These are phyloP conservation scores for Myotis daubentonii DNA, from an alignment of 2,797 vertebrate genomes.

Conservation along the genomic window DNA sequence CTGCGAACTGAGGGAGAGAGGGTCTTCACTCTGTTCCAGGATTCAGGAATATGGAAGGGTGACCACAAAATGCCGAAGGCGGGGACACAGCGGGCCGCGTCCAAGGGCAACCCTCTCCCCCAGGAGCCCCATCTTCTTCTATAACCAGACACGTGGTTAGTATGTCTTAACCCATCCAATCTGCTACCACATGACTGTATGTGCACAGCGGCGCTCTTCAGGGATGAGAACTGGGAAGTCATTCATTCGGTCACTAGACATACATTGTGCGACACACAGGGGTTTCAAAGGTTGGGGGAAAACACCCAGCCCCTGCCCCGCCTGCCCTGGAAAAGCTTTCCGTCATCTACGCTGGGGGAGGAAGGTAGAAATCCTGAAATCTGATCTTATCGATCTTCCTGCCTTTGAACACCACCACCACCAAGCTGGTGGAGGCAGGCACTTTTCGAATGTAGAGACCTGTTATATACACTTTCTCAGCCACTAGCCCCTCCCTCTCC, in stretches of 20 bases:
- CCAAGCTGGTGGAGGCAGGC: neutral
- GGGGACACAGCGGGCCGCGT: neutral
- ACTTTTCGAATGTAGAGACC: constrained; percentile 27
- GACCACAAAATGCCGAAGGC: neutral
- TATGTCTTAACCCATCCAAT: neutral
- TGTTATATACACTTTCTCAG: neutral
- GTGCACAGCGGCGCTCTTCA: neutral
- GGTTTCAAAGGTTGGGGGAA: neutral
- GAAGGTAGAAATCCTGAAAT: constrained; percentile 30
- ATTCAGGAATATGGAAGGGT: neutral
- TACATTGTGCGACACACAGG: accelerated
- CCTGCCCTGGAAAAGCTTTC: constrained; percentile 1
- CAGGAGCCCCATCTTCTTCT: neutral
- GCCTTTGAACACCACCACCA: constrained; percentile 61
- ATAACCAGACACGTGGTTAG: neutral
- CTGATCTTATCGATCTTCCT: constrained; percentile 57
- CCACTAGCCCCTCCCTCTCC: constrained; percentile 16
- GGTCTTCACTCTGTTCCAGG: neutral
- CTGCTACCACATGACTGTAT: neutral
- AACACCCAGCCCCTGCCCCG: neutral
- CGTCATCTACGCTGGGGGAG: neutral
- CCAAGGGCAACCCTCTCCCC: neutral
- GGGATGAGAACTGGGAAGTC: neutral
- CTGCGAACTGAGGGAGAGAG: neutral
- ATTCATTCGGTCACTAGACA: neutral